Evolutionary conservation across 1,140 invertebrate genomes (phyloP).

Genomic region (Pogonomyrmex barbatus): DNA sequence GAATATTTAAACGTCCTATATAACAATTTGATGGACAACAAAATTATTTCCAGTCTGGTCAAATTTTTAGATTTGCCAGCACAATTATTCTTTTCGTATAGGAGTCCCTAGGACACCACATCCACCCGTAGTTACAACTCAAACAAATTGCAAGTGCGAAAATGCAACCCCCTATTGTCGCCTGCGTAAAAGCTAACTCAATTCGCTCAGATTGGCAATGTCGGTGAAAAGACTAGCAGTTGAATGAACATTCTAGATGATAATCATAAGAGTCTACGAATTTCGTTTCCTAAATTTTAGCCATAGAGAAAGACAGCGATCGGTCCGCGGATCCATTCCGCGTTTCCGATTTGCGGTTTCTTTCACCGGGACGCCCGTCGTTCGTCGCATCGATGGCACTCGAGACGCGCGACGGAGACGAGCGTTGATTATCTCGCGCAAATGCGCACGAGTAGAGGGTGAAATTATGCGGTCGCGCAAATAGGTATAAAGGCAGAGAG

Average conservation of each 20-base stretch:
- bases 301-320: constrained; percentile 36
- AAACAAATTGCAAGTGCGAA: not conserved
- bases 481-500: constrained; percentile 63
- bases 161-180: not conserved
- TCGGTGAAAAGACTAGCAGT: not conserved
- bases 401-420: not conserved
- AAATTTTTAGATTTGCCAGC: too few relatives aligned
- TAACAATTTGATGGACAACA: too few relatives aligned
- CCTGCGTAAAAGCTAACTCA: not conserved
- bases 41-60: too few relatives aligned
- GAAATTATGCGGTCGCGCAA: constrained; percentile 59
- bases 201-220: not conserved
- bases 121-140: not conserved
- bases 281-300: constrained; percentile 1
- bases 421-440: constrained; percentile 41
- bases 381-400: constrained; percentile 9
- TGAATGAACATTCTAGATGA: not conserved
- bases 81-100: too few relatives aligned
- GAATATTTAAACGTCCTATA: too few relatives aligned
- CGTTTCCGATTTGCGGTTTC: not conserved
- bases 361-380: not conserved
- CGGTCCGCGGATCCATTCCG: constrained; percentile 5
- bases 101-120: not conserved
- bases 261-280: not conserved
- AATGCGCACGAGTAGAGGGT: constrained; percentile 69